Base-by-base conservation (phyloP, 2,888 invertebrate species). In the Zaprionus obscuricornis region DNA sequence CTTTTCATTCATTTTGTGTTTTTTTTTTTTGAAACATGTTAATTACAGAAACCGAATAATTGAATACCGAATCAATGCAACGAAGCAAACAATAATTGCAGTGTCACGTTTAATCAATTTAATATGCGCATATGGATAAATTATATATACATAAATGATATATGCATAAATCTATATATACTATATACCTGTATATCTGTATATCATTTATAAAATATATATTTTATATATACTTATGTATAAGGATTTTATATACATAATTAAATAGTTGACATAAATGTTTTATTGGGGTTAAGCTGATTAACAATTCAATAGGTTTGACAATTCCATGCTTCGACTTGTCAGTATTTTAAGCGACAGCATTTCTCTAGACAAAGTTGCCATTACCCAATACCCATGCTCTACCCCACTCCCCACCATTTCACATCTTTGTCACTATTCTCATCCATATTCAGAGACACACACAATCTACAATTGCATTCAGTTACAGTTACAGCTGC, bases 231-330 rank as follows among this genome's bases (percentile, higher is more conserved):
- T 17, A 18, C 17, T 10, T 20, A 13, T 39, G 27, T 18, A 18
- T 27, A 49, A 20, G 3, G 14, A 16, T 13, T 7, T 22, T 22
- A 22, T 22, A 22, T 22, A 4, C 51, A 43, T 59, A 34, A 47
- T 46, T 46, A 69, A 54, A 55, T 59, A 65, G 65, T 52, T 52
- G 42, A 10, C 36, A 55, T 47, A 47, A 37, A 47, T 60, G 52
- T 55, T 55, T 52, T 52, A 69, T 70, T 70, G 59, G 45, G 72
- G 63, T 60, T 72, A 69, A 75, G 72, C 55, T 54, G 54, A 54
- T 55, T 51, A 51, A 54, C 63, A 74, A 77, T 77, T 74, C 74
- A 81, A 77, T 77, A 73, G 68, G n/a, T 46, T 46, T 51, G 33
- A 27, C 31, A 40, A 55, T 43, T 43, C 34, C 50, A 37, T 60